Evolutionary conservation across 2,888 invertebrate genomes (phyloP), one percentile per base, ranked within the genome.

Genomic region (Cephus rjabovi): DNA sequence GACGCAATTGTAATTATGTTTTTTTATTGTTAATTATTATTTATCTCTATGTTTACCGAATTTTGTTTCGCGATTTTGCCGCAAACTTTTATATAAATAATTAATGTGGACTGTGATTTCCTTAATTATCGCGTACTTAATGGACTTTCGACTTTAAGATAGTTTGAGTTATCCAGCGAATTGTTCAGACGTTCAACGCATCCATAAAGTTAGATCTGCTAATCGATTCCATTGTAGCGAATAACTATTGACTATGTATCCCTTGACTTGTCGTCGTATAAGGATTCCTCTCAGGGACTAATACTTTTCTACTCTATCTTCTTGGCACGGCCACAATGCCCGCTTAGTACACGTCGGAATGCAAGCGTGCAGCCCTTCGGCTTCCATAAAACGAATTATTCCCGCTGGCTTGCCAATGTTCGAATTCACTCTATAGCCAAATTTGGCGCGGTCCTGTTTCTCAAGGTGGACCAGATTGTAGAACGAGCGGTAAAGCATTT

Each of bases 331-430:
- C 15, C 70, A 34, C 76, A 69, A 75, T 75, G 77, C 79, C 75
- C 74, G 78, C 76, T 73, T 71, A 37, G 69, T 77, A 75, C 78
- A 31, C 78, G 71, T 34, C 40, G 77, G 77, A 81, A 81, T 80
- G 80, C 75, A 37, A 75, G 69, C 37, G 40, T 69, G 74, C 74
- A 69, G 74, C 74, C 35, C 56, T 56, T 35, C 37, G 75, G 69
- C 76, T 73, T 35, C 68, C 40, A 73, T 76, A 74, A 79, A 79
- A 82, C 79, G 77, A 78, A 80, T 82, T 82, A 82, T 82, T 80
- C 34, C 33, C 12, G 34, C 33, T 30, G 33, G 15, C 34, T 33
- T 34, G 34, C 71, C 15, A 31, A 34, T 15, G 34, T 34, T 71
- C 71, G 71, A 71, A 71, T 71, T 71, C 12, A 71, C 6, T 71